Evolutionary conservation across 30 jellyfish, hydroid and myxozoan genomes (phyloP).

Genomic region (Hydra vulgaris): DNA sequence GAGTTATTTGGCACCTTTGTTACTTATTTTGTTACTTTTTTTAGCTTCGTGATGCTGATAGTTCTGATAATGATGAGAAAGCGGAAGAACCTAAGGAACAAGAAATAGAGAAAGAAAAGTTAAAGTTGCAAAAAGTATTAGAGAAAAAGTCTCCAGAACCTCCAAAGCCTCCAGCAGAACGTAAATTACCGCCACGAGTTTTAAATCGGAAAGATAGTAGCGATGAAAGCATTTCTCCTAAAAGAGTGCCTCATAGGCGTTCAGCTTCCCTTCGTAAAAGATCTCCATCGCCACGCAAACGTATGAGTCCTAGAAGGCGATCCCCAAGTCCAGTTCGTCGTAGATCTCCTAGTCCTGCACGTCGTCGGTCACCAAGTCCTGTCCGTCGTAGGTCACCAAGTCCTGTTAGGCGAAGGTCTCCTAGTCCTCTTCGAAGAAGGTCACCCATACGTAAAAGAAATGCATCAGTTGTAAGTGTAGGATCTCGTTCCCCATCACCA

Average conservation of each 20-base stretch:
- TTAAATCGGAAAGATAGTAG: slow-evolving; percentile 15
- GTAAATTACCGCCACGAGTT: slow-evolving; percentile 18
- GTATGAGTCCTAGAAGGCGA: slow-evolving; percentile 13
- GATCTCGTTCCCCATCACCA: slow-evolving; percentile 69
- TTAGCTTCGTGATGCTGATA: slow-evolving; percentile 22
- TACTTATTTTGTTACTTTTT: neutral
- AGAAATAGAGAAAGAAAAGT: slow-evolving; percentile 14
- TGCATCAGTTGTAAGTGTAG: slow-evolving; percentile 36
- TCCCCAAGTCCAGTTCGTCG: slow-evolving; percentile 14
- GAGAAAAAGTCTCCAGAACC: slow-evolving; percentile 15
- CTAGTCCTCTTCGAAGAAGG: slow-evolving; percentile 29
- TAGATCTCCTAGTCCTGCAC: slow-evolving; percentile 24
- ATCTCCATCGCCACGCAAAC: slow-evolving; percentile 25
- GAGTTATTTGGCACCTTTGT: neutral
- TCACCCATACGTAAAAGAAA: slow-evolving; percentile 34
- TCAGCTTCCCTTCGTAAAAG: neutral
- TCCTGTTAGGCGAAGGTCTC: slow-evolving; percentile 35
- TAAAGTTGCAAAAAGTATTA: slow-evolving; percentile 8
- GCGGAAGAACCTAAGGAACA: neutral
- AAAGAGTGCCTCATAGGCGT: neutral
- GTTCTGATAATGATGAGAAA: neutral
- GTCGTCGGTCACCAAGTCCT: slow-evolving; percentile 34
- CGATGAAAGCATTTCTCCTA: slow-evolving; percentile 25
- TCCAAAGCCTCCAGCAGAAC: neutral
- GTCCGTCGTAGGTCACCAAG: slow-evolving; percentile 25